Percentiles rank a stretch among this genome's conserved stretches.
These are phyloP conservation scores for Reinhardtius hippoglossoides DNA, from an alignment of 2,113 vertebrate species.

Conservation along the genomic window DNA sequence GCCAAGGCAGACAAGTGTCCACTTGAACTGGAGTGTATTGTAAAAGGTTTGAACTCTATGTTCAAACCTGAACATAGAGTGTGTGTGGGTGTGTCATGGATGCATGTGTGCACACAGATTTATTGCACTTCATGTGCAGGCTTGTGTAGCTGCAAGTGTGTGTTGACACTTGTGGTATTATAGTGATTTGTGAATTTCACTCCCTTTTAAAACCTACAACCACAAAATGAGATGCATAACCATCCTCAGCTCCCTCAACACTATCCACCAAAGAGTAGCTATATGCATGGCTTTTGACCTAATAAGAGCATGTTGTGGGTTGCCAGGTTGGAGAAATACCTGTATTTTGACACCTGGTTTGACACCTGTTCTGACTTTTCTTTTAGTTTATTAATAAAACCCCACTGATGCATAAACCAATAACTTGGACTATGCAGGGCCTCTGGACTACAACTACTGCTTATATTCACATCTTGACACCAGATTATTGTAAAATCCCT, in stretches of 20 bases:
- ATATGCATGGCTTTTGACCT: too few species aligned
- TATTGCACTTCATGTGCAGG: not conserved
- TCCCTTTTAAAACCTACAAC: constrained; percentile 1
- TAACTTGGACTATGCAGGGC: too few species aligned
- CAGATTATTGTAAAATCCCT: too few species aligned
- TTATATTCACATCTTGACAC: too few species aligned
- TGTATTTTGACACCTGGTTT: too few species aligned
- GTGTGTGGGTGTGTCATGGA: not conserved
- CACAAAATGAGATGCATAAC: not conserved
- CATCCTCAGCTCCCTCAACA: not conserved
- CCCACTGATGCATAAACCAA: too few species aligned
- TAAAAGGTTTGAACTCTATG: not conserved
- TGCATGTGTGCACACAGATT: constrained; percentile 2
- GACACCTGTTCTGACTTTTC: too few species aligned
- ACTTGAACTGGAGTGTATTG: not conserved
- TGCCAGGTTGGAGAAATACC: too few species aligned
- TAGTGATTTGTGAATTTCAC: not conserved
- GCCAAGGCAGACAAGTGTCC: constrained; percentile 7
- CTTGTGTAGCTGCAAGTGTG: constrained; percentile 2
- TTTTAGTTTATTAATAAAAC: too few species aligned
- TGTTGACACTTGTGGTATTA: not conserved
- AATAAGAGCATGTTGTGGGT: too few species aligned
- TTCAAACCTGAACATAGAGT: not conserved
- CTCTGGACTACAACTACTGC: too few species aligned
- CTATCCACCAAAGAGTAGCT: too few species aligned